Percentiles rank a stretch among this genome's conserved stretches.
These are phyloP conservation scores for Tetrao urogallus DNA, from an alignment of 2,113 vertebrate genomes.

Conservation along the genomic window DNA sequence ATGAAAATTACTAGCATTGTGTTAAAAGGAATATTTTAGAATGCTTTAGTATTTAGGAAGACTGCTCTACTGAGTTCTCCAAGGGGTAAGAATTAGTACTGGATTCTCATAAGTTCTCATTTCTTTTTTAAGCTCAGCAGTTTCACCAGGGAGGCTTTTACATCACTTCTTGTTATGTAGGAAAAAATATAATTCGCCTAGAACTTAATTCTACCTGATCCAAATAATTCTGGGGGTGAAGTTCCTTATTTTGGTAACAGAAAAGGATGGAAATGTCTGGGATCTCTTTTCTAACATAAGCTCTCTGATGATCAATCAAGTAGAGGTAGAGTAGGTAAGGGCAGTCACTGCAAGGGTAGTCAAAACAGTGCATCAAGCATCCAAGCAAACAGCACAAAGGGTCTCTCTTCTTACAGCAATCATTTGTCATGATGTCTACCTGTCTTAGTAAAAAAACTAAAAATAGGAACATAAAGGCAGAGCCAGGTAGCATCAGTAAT, in stretches of 20 bases:
- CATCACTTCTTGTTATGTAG: background rate
- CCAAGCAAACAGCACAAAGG: background rate
- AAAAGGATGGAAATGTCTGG: background rate
- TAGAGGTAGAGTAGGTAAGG: background rate
- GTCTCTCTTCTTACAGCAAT: background rate
- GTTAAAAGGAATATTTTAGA: background rate
- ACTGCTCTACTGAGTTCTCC: background rate
- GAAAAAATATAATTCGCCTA: background rate
- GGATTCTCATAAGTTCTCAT: background rate
- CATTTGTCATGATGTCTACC: background rate
- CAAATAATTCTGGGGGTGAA: slow-evolving; percentile 22
- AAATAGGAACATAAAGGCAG: background rate
- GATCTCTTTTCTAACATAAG: background rate
- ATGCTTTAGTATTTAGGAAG: background rate
- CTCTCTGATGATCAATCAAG: background rate
- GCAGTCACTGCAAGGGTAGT: background rate
- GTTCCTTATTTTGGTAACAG: slow-evolving; percentile 22
- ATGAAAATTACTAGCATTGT: background rate
- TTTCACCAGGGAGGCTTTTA: slow-evolving; percentile 10
- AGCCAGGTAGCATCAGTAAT: background rate
- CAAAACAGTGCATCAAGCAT: background rate
- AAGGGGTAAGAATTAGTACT: background rate
- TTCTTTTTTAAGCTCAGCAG: background rate
- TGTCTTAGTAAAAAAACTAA: background rate
- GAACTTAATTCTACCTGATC: slow-evolving; percentile 48